Evolutionary conservation across 2,888 invertebrate species (phyloP).

Genomic region (Dynastes grantii): DNA sequence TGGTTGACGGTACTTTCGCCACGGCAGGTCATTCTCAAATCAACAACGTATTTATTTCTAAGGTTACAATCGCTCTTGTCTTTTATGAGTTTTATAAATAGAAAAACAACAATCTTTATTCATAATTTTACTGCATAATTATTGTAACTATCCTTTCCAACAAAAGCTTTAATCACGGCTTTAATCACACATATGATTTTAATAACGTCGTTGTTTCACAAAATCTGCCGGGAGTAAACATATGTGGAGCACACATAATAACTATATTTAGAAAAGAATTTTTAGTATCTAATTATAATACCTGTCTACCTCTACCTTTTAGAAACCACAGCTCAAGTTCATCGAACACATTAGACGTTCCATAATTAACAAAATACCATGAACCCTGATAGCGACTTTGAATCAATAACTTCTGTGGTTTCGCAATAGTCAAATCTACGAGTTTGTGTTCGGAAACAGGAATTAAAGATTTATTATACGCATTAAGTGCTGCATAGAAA

Average conservation of each 20-base stretch:
- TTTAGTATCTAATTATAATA: conserved; percentile 26
- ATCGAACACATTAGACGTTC: conserved; percentile 4
- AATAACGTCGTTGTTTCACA: neutral
- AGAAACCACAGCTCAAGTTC: conserved; percentile 3
- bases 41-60: no score
- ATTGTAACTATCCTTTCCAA: no score
- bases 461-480: conserved; percentile 22
- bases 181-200: neutral
- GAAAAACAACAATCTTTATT: no score
- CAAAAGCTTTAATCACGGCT: neutral
- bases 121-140: no score
- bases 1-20: no score
- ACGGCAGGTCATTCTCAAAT: no score
- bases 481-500: neutral
- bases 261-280: conserved; percentile 32
- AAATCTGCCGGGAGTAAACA: conserved; percentile 1
- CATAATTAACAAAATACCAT: conserved; percentile 8
- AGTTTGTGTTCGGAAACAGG: neutral
- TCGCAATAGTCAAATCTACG: neutral
- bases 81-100: no score
- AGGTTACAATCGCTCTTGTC: no score
- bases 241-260: conserved; percentile 16
- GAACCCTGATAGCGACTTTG: neutral
- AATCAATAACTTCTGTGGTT: conserved; percentile 5
- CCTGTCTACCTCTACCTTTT: conserved; percentile 17